Evolutionary conservation across 2,888 invertebrate species (phyloP), one percentile per base, ranked within the genome.

Genomic region (Scelioninae gen. 1): DNA sequence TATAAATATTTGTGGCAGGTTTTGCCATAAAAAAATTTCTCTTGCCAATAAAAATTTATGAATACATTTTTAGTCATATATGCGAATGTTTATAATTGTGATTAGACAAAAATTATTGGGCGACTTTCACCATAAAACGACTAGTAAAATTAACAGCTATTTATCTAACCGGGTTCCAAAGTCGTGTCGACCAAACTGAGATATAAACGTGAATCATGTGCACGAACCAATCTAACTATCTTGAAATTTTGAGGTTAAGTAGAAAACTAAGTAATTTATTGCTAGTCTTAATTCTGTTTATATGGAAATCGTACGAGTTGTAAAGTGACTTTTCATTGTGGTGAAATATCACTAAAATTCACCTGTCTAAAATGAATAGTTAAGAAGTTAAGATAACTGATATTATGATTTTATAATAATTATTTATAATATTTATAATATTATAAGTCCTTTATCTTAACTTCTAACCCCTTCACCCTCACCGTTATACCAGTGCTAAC

Each of bases 121-220:
- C 55, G 68, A 82, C 82, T 83, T 83, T 83, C 82, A 83, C 81
- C 69, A 23, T 49, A 47, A 74, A n/a, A n/a, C n/a, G 80, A 69
- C 69, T 58, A 53, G 78, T 43, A 74, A 82, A 83, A 83, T 83
- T 83, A 83, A 83, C 69, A 79, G 78, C 82, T 83, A 79, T 83
- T 83, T 79, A 83, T 75, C 78, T 69, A 79, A 43, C 75, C 49
- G 78, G 43, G 78, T 78, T 71, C 78, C 78, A 65, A 71, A 78
- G 78, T 78, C 78, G 71, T 63, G 78, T 78, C 65, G 51, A 65
- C 55, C 55, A 65, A 74, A 74, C 74, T 74, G 47, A 74, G 74
- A 74, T 74, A 56, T 55, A 74, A 72, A 32, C 34, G 56, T 56
- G 55, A 45, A 53, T 62, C 43, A 53, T 29, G 63, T 6, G 43